Percentiles rank a stretch among this genome's conserved stretches.
Evolutionary conservation across 2,113 vertebrate genomes (phyloP).

Genomic region (Podarcis muralis): DNA sequence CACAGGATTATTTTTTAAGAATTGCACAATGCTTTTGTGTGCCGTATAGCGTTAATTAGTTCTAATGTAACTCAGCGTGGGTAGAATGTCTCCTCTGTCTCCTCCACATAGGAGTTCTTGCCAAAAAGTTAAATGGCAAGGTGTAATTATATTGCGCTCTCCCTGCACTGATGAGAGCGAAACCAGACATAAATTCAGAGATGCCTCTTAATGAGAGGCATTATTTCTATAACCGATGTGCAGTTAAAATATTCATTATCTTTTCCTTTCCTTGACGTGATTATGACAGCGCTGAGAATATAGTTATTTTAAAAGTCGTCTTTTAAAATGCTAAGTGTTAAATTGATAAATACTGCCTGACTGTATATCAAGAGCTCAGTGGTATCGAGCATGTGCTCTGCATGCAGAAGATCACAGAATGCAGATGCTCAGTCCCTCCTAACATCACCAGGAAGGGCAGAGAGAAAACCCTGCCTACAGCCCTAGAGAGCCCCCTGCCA

Average conservation of each 20-base stretch:
- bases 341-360: not conserved
- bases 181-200: not conserved
- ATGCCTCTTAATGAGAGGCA: not conserved
- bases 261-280: not conserved
- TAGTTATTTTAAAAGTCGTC: not conserved
- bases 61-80: not conserved
- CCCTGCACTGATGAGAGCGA: not conserved
- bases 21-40: not conserved
- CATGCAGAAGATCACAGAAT: too few species aligned
- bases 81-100: not conserved
- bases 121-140: not conserved
- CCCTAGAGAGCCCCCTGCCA: too few species aligned
- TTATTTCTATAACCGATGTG: not conserved
- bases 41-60: not conserved
- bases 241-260: not conserved
- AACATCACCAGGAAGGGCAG: too few species aligned
- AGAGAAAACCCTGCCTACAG: too few species aligned
- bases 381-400: too few species aligned
- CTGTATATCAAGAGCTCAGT: not conserved
- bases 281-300: not conserved
- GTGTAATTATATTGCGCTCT: not conserved
- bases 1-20: not conserved
- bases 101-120: not conserved
- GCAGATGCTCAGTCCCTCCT: too few species aligned
- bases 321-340: not conserved